Percentiles rank a stretch among this genome's conserved stretches.
Conservation (phyloP, 2,888 invertebrate genomes). For the Drosophila barbarae region DNA sequence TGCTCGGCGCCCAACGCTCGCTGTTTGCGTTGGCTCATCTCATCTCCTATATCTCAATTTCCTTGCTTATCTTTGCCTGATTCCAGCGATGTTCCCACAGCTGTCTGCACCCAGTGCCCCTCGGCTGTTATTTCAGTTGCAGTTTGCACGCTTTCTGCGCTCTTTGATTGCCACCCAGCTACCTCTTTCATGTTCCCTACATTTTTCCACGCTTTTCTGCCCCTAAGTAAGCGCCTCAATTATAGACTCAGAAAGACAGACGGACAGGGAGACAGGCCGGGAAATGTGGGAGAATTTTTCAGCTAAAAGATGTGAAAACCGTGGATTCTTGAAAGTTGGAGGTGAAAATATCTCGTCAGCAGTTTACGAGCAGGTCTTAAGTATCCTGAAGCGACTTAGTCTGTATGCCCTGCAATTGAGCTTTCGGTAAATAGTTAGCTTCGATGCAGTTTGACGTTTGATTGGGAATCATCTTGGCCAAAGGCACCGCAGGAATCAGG, state of each 20-base stretch:
- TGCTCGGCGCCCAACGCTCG: constrained; percentile 1
- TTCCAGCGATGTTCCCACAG: constrained; percentile 15
- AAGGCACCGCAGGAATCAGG: background rate
- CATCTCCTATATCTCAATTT: constrained; percentile 61
- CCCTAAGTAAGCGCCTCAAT: constrained; percentile 63
- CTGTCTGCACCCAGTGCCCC: constrained; percentile 43
- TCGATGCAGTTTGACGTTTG: constrained; percentile 25
- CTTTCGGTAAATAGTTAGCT: constrained; percentile 49
- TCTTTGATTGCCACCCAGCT: constrained; percentile 57
- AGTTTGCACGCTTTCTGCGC: constrained; percentile 39
- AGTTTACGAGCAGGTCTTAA: constrained; percentile 16
- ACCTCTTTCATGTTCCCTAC: constrained; percentile 27
- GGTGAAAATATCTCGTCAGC: background rate
- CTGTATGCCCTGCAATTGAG: constrained; percentile 55
- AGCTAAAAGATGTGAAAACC: constrained; percentile 28
- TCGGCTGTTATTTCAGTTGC: constrained; percentile 71
- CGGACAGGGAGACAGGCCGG: constrained; percentile 6
- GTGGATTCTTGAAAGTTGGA: background rate
- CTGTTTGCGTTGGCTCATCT: constrained; percentile 52
- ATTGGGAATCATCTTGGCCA: constrained; percentile 39
- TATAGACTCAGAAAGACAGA: constrained; percentile 58
- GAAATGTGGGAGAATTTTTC: constrained; percentile 48
- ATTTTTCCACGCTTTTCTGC: constrained; percentile 9
- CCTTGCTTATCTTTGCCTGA: constrained; percentile 29
- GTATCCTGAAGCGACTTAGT: constrained; percentile 22